Percentiles rank a stretch among this genome's conserved stretches.
Evolutionary conservation across 2,797 vertebrate species (phyloP).

Genomic region (Bradypodion ventrale): DNA sequence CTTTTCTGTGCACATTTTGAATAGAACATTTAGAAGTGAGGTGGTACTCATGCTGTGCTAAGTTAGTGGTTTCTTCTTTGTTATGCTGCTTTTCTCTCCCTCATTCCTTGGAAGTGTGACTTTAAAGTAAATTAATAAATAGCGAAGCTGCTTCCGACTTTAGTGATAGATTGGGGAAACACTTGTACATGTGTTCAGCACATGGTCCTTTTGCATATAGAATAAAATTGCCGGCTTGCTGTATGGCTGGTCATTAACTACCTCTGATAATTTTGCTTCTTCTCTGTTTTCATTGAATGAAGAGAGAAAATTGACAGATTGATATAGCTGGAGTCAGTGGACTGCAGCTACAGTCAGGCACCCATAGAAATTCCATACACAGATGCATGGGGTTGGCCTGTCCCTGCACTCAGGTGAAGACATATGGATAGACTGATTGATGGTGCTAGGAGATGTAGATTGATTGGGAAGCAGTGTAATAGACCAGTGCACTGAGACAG

Average conservation of each 20-base stretch:
- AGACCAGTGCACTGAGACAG: constrained; percentile 29
- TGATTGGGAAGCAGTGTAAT: constrained; percentile 21
- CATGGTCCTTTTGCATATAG: neutral
- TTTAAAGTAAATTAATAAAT: neutral
- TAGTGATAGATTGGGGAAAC: neutral
- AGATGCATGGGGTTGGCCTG: neutral
- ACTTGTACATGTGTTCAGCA: neutral
- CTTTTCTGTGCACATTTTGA: neutral
- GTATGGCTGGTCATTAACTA: neutral
- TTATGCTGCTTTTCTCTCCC: neutral
- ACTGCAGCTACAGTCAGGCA: constrained; percentile 12
- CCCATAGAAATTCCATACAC: constrained; percentile 9
- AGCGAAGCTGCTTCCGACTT: neutral
- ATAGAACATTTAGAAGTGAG: neutral
- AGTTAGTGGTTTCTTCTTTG: neutral
- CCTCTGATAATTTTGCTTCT: neutral
- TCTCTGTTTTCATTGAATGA: neutral
- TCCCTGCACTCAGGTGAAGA: constrained; percentile 30
- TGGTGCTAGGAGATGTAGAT: constrained; percentile 30
- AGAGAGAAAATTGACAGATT: constrained; percentile 12
- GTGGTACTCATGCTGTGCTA: neutral
- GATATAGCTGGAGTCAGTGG: constrained; percentile 3
- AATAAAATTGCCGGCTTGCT: neutral
- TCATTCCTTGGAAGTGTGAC: neutral
- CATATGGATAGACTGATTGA: constrained; percentile 30